Conservation (phyloP, 2,113 vertebrate genomes). For the Seriola rivoliana region DNA sequence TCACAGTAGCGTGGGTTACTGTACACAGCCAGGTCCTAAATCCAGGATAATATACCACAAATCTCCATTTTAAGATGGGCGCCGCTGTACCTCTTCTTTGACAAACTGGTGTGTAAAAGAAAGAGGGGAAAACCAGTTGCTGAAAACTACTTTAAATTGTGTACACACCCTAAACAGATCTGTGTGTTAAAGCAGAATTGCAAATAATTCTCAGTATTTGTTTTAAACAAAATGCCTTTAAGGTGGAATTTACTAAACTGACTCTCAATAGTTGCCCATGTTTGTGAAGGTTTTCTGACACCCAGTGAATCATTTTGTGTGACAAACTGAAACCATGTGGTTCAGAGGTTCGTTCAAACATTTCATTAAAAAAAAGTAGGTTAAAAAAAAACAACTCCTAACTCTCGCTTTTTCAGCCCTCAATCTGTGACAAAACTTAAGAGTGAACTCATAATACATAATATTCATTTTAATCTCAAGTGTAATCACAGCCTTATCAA, state of each 20-base stretch:
- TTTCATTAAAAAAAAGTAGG: no score
- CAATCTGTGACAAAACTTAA: neutral
- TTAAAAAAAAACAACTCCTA: no score
- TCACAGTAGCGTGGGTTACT: neutral
- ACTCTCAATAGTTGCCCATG: neutral
- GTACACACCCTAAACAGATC: slow-evolving; percentile 24
- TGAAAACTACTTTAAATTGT: slow-evolving; percentile 7
- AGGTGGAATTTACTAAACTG: neutral
- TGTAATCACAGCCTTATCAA: slow-evolving; percentile 28
- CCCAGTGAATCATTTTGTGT: neutral
- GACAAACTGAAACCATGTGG: neutral
- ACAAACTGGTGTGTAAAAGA: slow-evolving; percentile 8
- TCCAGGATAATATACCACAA: neutral
- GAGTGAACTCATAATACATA: neutral
- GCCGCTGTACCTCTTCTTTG: slow-evolving; percentile 14
- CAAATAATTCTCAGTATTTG: slow-evolving; percentile 4
- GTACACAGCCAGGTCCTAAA: slow-evolving; percentile 33
- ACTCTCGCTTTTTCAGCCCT: neutral
- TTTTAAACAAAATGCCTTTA: neutral
- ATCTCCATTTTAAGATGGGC: neutral
- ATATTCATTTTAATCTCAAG: slow-evolving; percentile 2
- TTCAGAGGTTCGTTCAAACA: neutral
- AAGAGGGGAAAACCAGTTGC: slow-evolving; percentile 16
- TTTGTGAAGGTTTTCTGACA: neutral
- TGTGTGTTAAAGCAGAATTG: slow-evolving; percentile 18